These are phyloP conservation scores for Henricia sp. DNA, from an alignment of 53 echinoderm and acorn worm genomes.

Conservation along the genomic window DNA sequence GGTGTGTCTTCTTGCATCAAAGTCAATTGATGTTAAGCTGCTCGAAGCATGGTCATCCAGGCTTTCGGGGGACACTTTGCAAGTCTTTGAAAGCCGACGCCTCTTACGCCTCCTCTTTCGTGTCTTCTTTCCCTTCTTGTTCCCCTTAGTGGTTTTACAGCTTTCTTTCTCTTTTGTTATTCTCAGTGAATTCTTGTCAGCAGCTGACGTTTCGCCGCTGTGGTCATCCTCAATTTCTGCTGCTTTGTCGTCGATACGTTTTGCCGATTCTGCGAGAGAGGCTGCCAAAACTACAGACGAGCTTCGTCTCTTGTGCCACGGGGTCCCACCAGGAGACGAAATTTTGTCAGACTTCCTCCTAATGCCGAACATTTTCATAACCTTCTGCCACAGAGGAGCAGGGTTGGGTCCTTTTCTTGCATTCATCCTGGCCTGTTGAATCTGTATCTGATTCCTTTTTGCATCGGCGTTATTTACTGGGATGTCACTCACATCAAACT, in stretches of 20 bases:
- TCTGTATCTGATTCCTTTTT: not conserved
- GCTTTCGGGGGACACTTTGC: slow-evolving; percentile 29
- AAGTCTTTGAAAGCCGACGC: slow-evolving; percentile 7
- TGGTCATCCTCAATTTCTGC: not conserved
- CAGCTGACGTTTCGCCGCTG: not conserved
- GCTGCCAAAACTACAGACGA: slow-evolving; percentile 43
- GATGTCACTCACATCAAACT: not conserved
- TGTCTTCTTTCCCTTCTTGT: slow-evolving; percentile 11
- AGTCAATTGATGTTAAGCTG: slow-evolving; percentile 43
- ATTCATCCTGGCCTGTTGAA: not conserved
- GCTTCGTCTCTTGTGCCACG: slow-evolving; percentile 41
- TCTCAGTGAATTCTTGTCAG: not conserved
- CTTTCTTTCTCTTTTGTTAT: not conserved
- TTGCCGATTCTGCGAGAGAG: slow-evolving; percentile 38
- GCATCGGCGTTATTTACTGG: not conserved
- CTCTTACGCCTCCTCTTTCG: slow-evolving; percentile 29
- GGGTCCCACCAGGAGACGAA: not conserved
- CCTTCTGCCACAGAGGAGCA: slow-evolving; percentile 54
- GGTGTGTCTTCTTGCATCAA: slow-evolving; percentile 31
- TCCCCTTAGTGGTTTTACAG: too few species aligned
- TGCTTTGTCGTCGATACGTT: slow-evolving; percentile 2
- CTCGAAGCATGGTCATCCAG: slow-evolving; percentile 25
- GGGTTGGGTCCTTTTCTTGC: not conserved
- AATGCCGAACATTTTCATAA: slow-evolving; percentile 35
- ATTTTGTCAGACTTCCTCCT: not conserved